Evolutionary conservation across 2,113 vertebrate species (phyloP), one percentile per base, ranked within the genome.

Genomic region (Pandion haliaetus): DNA sequence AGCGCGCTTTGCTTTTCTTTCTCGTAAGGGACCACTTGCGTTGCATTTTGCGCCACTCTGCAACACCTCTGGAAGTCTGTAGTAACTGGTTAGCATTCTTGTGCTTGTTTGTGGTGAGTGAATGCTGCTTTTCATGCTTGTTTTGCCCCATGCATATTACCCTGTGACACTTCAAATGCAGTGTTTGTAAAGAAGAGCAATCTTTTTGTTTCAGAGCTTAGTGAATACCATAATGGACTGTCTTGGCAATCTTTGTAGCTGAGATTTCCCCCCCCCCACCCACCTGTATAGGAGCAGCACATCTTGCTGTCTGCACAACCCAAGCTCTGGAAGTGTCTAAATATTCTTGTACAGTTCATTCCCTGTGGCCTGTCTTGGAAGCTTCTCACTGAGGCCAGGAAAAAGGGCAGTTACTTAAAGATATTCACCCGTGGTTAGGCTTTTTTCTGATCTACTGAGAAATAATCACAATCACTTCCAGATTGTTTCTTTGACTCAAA

Each of bases 381-480:
- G 28, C 62, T 76, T 69, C 58, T 93, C 58, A 40, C 57, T 65
- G 84, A 79, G 84, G 62, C 77, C 65, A 61, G 47, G 44, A 49
- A 63, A 86, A 71, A 93, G 67, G 84, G 42, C 50, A 87, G 54
- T 72, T 58, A 47, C 74, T 94, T 57, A 29, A 84, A 95, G 69
- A 57, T 86, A 81, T 63, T 94, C 13, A 23, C 49, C 88, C 2
- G 0, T 95, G 70, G 54, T 80, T 82, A 58, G 34, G 25, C 54
- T 84, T 82, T 69, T 76, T 91, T 32, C 70, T 96, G 58, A 90
- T 91, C 78, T 82, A 58, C 71, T 71, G 78, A 88, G 67, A 86
- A 97, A 80, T 81, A 80, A 71, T 91, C 42, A 14, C 81, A 94
- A 85, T 94, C n/a, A 26, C 59, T 93, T 90, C 78, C 93, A 91